Evolutionary conservation across 2,113 vertebrate species (phyloP), one percentile per base, ranked within the genome.

Genomic region (Oncorhynchus nerka): DNA sequence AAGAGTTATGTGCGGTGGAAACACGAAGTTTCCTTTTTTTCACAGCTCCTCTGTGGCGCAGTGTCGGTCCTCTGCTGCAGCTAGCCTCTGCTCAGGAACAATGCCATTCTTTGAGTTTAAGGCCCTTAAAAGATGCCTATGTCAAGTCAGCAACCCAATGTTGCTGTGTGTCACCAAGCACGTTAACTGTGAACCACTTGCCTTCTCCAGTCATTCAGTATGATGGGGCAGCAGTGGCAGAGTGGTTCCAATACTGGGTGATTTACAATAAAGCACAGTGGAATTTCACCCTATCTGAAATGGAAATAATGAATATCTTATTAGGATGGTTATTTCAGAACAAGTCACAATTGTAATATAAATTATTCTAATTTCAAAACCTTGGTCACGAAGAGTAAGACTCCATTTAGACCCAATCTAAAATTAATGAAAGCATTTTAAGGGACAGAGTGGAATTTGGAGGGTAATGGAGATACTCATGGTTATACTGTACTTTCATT

Each of bases 311-410:
- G 39, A 45, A 11, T 84, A 82, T 90, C 89, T 88, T 90, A 89
- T 86, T 79, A 86, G 87, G 82, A 84, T 80, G 82, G 70, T 70
- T 89, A 84, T 86, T 87, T 57, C 55, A 79, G 75, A 34, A 78
- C 68, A 76, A 70, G 28, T 78, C 20, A 87, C 75, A 87, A 81
- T 87, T 90, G 89, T 86, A 88, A 88, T 59, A 84, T 88, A 87
- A 89, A 92, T 93, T 85, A 92, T 92, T 93, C 89, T 91, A 89
- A 92, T 92, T 92, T 91, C 86, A 86, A 88, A 89, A 86, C 84
- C 89, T 90, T 80, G 68, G 82, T 84, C 82, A 77, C 81, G 82
- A 92, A 86, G 90, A 90, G 88, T 87, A 89, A 86, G 89, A 90
- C 88, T 91, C 90, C 68, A 92, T 93, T 92, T 90, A 90, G 92